Evolutionary conservation across 2,113 vertebrate genomes (phyloP).

Genomic region (Bettongia penicillata): DNA sequence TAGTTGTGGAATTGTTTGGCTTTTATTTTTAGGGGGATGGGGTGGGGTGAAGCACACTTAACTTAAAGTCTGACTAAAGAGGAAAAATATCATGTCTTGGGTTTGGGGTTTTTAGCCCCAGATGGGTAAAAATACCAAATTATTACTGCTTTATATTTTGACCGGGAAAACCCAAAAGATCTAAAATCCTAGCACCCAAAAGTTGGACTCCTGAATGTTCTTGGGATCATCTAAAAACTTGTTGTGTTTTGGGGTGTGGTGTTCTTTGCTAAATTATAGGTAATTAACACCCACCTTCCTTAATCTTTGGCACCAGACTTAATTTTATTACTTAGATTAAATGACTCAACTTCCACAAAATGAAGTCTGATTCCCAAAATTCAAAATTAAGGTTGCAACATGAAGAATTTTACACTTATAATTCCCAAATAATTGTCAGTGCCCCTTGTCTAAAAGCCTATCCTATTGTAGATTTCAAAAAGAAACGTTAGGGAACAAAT

Average conservation of each 20-base stretch:
- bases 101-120: conserved; percentile 53
- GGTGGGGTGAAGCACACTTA: conserved; percentile 62
- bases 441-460: conserved; percentile 45
- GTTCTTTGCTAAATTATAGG: not conserved
- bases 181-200: conserved; percentile 28
- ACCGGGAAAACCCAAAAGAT: conserved; percentile 52
- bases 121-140: conserved; percentile 42
- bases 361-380: conserved; percentile 32
- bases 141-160: conserved; percentile 40
- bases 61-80: conserved; percentile 52
- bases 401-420: conserved; percentile 34
- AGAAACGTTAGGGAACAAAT: conserved; percentile 39
- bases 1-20: not conserved
- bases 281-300: conserved; percentile 31
- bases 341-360: conserved; percentile 26
- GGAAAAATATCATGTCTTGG: conserved; percentile 21
- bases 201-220: conserved; percentile 22
- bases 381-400: conserved; percentile 61
- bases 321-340: conserved; percentile 53
- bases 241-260: not conserved
- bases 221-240: not conserved
- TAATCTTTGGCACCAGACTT: conserved; percentile 33
- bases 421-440: conserved; percentile 4
- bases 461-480: conserved; percentile 57
- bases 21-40: conserved; percentile 45